A percentile compares a stretch with the other conserved stretches of the same genome.
These are phyloP conservation scores for Lutjanus campechanus DNA, from an alignment of 2,797 vertebrate species.

Conservation along the genomic window DNA sequence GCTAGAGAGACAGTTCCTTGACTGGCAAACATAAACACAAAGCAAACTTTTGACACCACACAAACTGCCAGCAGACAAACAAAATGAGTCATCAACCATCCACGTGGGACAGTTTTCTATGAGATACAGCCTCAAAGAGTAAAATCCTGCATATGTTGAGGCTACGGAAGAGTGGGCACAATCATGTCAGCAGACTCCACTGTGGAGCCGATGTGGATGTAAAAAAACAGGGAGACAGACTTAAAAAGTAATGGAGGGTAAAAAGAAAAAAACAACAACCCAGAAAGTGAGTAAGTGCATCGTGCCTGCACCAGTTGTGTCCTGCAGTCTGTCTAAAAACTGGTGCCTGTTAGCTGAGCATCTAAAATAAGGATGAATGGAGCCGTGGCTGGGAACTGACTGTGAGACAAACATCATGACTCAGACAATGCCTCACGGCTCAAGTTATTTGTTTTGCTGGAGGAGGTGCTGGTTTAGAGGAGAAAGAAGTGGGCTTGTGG, in stretches of 20 bases:
- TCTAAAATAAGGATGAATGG: conserved; percentile 58
- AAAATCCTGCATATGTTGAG: conserved; percentile 6
- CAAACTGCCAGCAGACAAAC: neutral
- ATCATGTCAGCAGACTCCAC: neutral
- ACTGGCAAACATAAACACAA: neutral
- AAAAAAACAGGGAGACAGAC: neutral
- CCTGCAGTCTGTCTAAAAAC: conserved; percentile 26
- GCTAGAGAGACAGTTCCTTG: neutral
- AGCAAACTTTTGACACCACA: conserved; percentile 6
- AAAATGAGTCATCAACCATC: conserved; percentile 28
- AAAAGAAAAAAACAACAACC: neutral
- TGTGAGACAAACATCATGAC: conserved; percentile 57
- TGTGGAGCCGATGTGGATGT: neutral
- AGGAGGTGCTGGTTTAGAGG: conserved; percentile 17
- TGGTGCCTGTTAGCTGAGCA: conserved; percentile 9
- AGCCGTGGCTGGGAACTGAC: conserved; percentile 8
- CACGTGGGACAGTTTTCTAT: neutral
- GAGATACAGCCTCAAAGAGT: conserved; percentile 1
- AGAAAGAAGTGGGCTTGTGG: conserved; percentile 4
- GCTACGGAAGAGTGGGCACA: neutral
- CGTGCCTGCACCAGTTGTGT: conserved; percentile 38
- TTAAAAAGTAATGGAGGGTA: neutral
- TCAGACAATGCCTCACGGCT: conserved; percentile 42
- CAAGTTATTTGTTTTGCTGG: conserved; percentile 30
- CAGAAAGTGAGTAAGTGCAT: conserved; percentile 20